A percentile compares a stretch with the other conserved stretches of the same genome.
Conservation (phyloP, 1,140 invertebrate species). For the Colletes latitarsis region DNA sequence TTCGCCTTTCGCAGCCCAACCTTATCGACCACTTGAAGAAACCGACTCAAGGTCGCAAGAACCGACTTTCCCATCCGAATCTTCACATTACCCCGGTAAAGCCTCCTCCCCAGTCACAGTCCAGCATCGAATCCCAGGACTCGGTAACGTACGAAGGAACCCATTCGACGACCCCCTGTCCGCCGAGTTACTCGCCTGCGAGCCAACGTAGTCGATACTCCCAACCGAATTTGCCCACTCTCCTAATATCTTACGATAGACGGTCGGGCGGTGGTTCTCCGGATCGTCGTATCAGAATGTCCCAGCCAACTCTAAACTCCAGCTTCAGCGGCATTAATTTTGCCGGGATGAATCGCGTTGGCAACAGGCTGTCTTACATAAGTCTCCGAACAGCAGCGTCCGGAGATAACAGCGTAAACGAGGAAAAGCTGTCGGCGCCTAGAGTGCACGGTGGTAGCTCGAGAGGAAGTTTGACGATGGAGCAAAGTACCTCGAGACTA, state of each 20-base stretch:
- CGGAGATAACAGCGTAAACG: conserved; percentile 70
- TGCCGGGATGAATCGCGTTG: conserved; percentile 59
- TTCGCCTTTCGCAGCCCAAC: conserved; percentile 77
- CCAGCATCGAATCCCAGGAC: conserved; percentile 73
- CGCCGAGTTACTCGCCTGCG: conserved; percentile 72
- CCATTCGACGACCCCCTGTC: conserved; percentile 65
- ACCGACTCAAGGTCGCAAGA: conserved; percentile 64
- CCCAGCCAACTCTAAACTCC: conserved; percentile 74
- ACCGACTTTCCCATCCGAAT: conserved; percentile 75
- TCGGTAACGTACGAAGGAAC: conserved; percentile 68
- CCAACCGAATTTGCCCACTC: conserved; percentile 75
- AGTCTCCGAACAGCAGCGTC: conserved; percentile 65
- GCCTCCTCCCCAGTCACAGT: conserved; percentile 61
- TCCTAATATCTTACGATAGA: conserved; percentile 69
- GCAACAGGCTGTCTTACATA: conserved; percentile 70
- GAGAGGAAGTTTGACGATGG: conserved; percentile 49
- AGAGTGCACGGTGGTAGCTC: conserved; percentile 63
- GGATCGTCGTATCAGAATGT: conserved; percentile 76
- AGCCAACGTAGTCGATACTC: conserved; percentile 76
- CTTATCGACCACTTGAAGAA: conserved; percentile 73
- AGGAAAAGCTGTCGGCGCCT: conserved; percentile 69
- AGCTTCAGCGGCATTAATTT: conserved; percentile 71
- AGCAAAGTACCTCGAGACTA: conserved; percentile 44
- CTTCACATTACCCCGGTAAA: conserved; percentile 72
- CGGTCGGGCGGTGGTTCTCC: conserved; percentile 63